phyloP scores from a whole-genome alignment of 2,113 vertebrate genomes.

The Antechinus flavipes region DNA sequence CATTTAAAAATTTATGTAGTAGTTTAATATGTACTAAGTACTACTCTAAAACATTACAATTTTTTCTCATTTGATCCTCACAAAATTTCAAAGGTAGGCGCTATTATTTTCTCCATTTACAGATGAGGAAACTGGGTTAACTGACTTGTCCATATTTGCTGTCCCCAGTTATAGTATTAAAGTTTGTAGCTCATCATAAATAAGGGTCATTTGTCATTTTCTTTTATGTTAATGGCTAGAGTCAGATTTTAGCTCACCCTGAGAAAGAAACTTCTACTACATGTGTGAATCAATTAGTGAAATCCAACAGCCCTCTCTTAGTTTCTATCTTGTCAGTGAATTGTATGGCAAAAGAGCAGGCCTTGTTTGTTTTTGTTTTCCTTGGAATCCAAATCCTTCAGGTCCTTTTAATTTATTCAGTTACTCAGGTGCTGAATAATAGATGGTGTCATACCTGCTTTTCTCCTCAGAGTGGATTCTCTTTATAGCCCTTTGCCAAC shows the following conservation, averaged over 20 bases:
- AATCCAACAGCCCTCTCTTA: not conserved
- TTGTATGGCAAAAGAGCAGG: constrained; percentile 21
- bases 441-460: not conserved
- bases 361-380: constrained; percentile 36
- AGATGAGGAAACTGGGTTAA: not conserved
- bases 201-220: not conserved
- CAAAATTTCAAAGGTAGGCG: not conserved
- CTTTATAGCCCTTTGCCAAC: not conserved
- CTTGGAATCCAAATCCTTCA: not conserved
- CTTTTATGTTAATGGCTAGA: not conserved
- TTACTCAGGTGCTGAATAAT: not conserved
- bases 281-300: not conserved
- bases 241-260: not conserved
- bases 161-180: not conserved
- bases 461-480: not conserved
- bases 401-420: not conserved
- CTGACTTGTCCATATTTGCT: not conserved
- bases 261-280: not conserved
- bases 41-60: not conserved
- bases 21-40: not conserved
- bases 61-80: not conserved
- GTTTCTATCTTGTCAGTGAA: not conserved
- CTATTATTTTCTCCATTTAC: not conserved
- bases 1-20: not conserved
- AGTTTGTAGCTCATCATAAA: not conserved